phyloP scores from a whole-genome alignment of 2,113 vertebrate species.

The Peucedramus taeniatus region DNA sequence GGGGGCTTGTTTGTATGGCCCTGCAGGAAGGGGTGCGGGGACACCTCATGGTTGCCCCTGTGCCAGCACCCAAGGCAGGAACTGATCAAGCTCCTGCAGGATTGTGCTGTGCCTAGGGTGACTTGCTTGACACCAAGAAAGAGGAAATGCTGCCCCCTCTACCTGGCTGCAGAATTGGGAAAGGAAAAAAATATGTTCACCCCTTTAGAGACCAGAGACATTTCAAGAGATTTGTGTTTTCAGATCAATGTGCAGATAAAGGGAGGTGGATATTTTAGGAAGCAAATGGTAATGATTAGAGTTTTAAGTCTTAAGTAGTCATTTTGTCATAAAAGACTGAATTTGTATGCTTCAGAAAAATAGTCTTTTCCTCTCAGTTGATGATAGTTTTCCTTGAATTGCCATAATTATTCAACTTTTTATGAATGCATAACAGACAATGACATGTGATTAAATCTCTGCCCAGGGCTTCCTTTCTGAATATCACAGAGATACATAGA shows the following conservation, averaged over 20 bases:
- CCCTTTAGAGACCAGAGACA: not conserved
- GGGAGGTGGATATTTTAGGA: slow-evolving; percentile 67
- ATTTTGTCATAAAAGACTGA: slow-evolving; percentile 69
- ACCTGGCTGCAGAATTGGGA: not conserved
- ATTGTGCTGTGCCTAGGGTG: not conserved
- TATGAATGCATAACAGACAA: slow-evolving; percentile 49
- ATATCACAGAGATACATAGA: not conserved
- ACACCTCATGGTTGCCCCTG: not conserved
- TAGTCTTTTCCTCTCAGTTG: slow-evolving; percentile 64
- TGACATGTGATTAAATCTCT: slow-evolving; percentile 53
- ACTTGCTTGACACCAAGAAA: not conserved
- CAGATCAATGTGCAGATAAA: slow-evolving; percentile 49
- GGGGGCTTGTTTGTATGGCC: not conserved
- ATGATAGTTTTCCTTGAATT: slow-evolving; percentile 69
- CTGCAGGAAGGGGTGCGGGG: not conserved
- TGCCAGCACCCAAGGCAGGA: not conserved
- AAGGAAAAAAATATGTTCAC: not conserved
- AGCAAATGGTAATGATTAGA: slow-evolving; percentile 72
- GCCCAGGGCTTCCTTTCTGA: slow-evolving; percentile 39
- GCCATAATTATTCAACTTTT: slow-evolving; percentile 61
- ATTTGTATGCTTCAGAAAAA: slow-evolving; percentile 63
- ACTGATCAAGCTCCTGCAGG: rapidly evolving
- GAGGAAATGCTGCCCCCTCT: not conserved
- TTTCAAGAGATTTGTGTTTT: slow-evolving; percentile 18
- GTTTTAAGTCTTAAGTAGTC: slow-evolving; percentile 58